A percentile compares a stretch with the other conserved stretches of the same genome.
Conservation (phyloP, 2,797 vertebrate genomes). For the Telmatherina bonti region DNA sequence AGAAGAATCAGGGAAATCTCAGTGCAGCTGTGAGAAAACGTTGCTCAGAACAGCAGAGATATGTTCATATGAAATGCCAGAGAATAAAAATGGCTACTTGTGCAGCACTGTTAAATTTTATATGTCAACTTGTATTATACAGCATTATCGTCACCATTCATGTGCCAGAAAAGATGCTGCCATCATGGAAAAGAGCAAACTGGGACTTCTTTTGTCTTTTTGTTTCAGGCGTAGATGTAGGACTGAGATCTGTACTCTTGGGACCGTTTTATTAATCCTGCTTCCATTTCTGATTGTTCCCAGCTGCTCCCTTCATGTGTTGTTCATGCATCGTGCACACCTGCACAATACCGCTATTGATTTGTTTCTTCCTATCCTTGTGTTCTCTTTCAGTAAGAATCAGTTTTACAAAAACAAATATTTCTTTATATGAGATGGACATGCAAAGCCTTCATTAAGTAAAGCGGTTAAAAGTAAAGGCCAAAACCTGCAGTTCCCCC, state of each 20-base stretch:
- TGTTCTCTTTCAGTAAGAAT: too few relatives aligned
- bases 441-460: too few relatives aligned
- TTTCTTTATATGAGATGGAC: too few relatives aligned
- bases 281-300: too few relatives aligned
- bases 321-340: neutral
- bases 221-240: neutral
- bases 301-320: too few relatives aligned
- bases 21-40: neutral
- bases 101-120: too few relatives aligned
- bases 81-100: slow-evolving; percentile 5
- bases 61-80: slow-evolving; percentile 3
- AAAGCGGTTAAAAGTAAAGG: too few relatives aligned
- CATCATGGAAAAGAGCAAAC: neutral
- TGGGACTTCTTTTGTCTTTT: neutral
- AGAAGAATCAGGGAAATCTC: neutral
- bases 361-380: too few relatives aligned
- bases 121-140: neutral
- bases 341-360: neutral
- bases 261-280: too few relatives aligned
- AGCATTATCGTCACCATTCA: neutral
- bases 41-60: slow-evolving; percentile 6
- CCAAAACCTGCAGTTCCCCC: too few relatives aligned
- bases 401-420: too few relatives aligned
- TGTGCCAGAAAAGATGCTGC: neutral
- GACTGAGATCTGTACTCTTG: too few relatives aligned